A percentile compares a stretch with the other conserved stretches of the same genome.
phyloP scores from a whole-genome alignment of 2,113 vertebrate genomes.

The Silurus asotus region DNA sequence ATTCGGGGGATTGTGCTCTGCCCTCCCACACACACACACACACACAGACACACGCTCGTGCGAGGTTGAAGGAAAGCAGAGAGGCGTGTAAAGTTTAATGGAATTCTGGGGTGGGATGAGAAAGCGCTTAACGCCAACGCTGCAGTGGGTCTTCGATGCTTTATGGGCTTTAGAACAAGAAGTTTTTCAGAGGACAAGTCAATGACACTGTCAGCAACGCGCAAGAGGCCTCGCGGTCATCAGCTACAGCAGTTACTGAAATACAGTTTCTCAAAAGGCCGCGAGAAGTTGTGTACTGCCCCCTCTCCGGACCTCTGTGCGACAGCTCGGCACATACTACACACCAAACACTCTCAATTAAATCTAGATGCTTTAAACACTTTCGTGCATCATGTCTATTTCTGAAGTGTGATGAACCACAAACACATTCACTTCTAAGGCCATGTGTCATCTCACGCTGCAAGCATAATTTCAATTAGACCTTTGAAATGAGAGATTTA shows the following conservation, averaged over 20 bases:
- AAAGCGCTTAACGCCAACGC: slow-evolving; percentile 62
- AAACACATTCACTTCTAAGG: slow-evolving; percentile 23
- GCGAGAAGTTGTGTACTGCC: background rate
- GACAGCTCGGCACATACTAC: slow-evolving; percentile 7
- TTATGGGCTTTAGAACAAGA: slow-evolving; percentile 29
- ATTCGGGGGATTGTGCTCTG: slow-evolving; percentile 64
- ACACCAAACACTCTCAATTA: slow-evolving; percentile 18
- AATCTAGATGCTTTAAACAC: slow-evolving; percentile 17
- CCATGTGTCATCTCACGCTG: slow-evolving; percentile 18
- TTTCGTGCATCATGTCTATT: slow-evolving; percentile 27
- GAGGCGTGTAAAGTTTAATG: slow-evolving; percentile 72
- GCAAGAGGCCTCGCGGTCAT: slow-evolving; percentile 6
- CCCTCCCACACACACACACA: slow-evolving; percentile 74
- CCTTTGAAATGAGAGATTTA: slow-evolving; percentile 25
- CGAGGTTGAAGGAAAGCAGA: slow-evolving; percentile 56
- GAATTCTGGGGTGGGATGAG: slow-evolving; percentile 61
- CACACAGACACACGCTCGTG: slow-evolving; percentile 31
- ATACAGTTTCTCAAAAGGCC: background rate
- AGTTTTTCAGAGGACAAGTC: slow-evolving; percentile 42
- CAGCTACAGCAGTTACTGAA: background rate
- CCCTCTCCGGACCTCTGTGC: background rate
- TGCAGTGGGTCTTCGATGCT: slow-evolving; percentile 58
- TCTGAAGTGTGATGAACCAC: slow-evolving; percentile 23
- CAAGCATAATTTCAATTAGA: slow-evolving; percentile 26
- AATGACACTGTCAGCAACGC: slow-evolving; percentile 38